A percentile compares a stretch with the other conserved stretches of the same genome.
Conservation (phyloP, 2,113 vertebrate genomes). For the Lanius collurio region DNA sequence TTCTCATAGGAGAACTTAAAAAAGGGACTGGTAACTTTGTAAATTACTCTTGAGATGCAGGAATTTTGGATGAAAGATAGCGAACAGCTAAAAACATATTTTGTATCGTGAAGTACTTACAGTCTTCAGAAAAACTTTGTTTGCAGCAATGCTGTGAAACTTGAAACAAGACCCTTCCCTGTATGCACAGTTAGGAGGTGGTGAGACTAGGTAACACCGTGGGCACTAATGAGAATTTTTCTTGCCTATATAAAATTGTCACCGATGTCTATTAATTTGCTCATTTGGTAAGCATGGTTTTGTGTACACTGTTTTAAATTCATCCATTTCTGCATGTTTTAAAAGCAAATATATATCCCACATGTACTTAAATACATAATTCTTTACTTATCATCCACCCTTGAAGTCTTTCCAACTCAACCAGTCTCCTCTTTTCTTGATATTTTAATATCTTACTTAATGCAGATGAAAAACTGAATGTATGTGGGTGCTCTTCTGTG, state of each 20-base stretch:
- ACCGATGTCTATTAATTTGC: not conserved
- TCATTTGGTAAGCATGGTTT: not conserved
- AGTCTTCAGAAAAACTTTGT: not conserved
- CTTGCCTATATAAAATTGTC: not conserved
- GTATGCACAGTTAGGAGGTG: not conserved
- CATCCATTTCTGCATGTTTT: not conserved
- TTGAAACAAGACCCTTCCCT: not conserved
- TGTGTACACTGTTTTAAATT: not conserved
- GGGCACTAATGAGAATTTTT: not conserved
- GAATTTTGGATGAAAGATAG: not conserved
- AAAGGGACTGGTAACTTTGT: not conserved
- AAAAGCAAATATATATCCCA: not conserved
- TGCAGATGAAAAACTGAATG: not conserved
- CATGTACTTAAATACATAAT: not conserved
- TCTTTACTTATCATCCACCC: not conserved
- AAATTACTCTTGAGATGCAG: not conserved
- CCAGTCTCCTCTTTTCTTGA: not conserved
- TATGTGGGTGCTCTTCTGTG: rapidly evolving
- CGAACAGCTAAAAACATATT: not conserved
- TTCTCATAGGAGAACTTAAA: not conserved
- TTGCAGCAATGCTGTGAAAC: not conserved
- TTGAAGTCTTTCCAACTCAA: not conserved
- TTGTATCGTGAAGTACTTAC: not conserved
- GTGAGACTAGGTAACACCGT: not conserved
- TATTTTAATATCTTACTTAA: not conserved